Evolutionary conservation across 2,888 invertebrate species (phyloP).

Genomic region (Aporophyla nigra): DNA sequence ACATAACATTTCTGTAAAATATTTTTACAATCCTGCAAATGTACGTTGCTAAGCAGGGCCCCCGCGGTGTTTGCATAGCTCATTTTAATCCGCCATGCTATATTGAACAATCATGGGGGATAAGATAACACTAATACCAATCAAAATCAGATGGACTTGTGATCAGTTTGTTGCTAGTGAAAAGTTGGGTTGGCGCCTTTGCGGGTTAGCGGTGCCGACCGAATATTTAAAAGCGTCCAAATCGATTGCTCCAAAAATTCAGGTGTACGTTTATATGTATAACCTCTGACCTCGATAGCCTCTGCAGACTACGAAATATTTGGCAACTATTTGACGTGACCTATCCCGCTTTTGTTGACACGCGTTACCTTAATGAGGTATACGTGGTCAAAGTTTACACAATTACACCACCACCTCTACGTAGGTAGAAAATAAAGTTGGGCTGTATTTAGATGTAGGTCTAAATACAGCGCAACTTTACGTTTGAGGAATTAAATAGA

Average conservation of each 20-base stretch:
- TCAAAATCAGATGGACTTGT: neutral
- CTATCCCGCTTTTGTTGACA: constrained; percentile 51
- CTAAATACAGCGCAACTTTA: neutral
- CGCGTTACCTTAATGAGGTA: constrained; percentile 52
- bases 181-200: no score
- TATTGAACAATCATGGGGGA: constrained; percentile 34
- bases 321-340: constrained; percentile 40
- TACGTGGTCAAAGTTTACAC: constrained; percentile 28
- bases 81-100: constrained; percentile 30
- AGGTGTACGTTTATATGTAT: constrained; percentile 23
- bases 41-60: neutral
- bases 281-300: constrained; percentile 37
- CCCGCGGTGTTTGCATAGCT: constrained; percentile 13
- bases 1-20: constrained; percentile 1
- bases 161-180: constrained; percentile 31
- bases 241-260: constrained; percentile 28
- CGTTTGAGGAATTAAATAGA: constrained; percentile 14
- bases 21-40: constrained; percentile 12
- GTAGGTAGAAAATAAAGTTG: neutral
- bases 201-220: neutral
- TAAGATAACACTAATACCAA: constrained; percentile 39
- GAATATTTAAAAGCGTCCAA: constrained; percentile 1
- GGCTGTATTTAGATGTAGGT: no score
- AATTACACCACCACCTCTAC: constrained; percentile 4
- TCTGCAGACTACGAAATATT: constrained; percentile 24